Evolutionary conservation across 2,888 invertebrate species (phyloP), one percentile per base, ranked within the genome.

Genomic region (Melitaea athalia): DNA sequence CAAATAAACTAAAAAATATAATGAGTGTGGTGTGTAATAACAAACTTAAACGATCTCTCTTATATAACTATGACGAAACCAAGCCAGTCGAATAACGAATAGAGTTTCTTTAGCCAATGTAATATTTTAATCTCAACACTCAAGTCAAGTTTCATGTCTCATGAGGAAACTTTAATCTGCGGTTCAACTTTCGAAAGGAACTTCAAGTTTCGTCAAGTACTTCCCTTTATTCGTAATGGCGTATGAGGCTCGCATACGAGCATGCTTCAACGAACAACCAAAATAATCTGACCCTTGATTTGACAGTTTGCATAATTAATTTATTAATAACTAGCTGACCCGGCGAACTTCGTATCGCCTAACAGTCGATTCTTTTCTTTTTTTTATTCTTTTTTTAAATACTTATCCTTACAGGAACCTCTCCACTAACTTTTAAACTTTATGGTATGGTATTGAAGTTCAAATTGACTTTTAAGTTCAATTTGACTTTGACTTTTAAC

Each of bases 101-200:
- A 76, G 79, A 86, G 85, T 87, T 86, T 80, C 82, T 76, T 80
- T 81, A 86, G 86, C 79, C 83, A 79, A 84, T 84, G 86, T 88
- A 88, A 89, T 88, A 88, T 90, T 90, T 89, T 90, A 91, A 91
- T 90, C 89, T 90, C 88, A 90, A 90, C 89, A 84, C 85, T 85
- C 77, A 82, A 87, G 85, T 86, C 85, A 86, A 89, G 89, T 89
- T 88, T 84, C 85, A 78, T 85, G 89, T 88, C 87, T 85, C 85
- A 82, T 80, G 86, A 86, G 85, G 80, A 85, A 88, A 89, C 84
- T 91, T 88, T 85, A 85, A 88, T 87, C 85, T 83, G 85, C 79
- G 85, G 85, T 86, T 85, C 84, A 83, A 88, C 85, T 88, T 88
- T 85, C 84, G 72, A 80, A 84, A 84, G 81, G 84, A 82, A 79